phyloP scores from a whole-genome alignment of 2,113 vertebrate species.

The Galeopterus variegatus region DNA sequence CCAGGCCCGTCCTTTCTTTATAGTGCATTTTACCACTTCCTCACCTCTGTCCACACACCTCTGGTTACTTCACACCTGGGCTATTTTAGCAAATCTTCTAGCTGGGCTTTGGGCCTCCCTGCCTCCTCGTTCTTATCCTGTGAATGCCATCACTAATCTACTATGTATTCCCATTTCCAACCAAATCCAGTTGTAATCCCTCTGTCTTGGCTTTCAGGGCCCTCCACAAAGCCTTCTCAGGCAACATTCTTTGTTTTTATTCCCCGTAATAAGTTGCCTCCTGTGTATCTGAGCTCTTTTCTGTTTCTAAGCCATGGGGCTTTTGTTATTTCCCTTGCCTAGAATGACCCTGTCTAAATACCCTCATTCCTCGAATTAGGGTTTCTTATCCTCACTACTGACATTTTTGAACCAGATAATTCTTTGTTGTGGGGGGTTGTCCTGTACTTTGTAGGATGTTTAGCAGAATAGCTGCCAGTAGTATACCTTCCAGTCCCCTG shows the following conservation, averaged over 20 bases:
- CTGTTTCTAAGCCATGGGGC: background rate
- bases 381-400: background rate
- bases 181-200: background rate
- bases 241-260: background rate
- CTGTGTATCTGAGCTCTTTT: background rate
- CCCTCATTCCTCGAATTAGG: background rate
- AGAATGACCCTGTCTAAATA: background rate
- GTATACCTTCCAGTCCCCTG: fast-evolving
- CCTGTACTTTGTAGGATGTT: background rate
- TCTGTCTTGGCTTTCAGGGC: background rate
- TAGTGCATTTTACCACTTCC: background rate
- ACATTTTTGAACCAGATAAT: background rate
- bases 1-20: background rate
- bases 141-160: background rate
- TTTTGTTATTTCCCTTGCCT: background rate
- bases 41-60: background rate
- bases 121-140: background rate
- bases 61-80: background rate
- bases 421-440: background rate
- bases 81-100: background rate
- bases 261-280: background rate
- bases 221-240: background rate
- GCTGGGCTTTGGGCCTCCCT: background rate
- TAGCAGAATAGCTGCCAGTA: background rate
- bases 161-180: background rate